Evolutionary conservation across 2,888 invertebrate species (phyloP).

Genomic region (Pharmacophagus antenor): DNA sequence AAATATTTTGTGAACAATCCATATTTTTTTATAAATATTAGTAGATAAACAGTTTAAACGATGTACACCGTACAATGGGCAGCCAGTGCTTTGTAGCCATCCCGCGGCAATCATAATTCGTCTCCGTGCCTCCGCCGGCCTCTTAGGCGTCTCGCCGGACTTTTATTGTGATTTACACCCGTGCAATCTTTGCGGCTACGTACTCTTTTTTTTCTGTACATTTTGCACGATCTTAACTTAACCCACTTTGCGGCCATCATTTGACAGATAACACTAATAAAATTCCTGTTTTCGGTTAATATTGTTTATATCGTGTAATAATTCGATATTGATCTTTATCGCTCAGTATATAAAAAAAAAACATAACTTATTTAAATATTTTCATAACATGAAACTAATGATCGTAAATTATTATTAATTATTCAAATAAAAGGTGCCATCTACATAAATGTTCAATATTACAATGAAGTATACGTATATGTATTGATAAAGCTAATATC

Average conservation of each 20-base stretch:
- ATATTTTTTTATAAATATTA: neutral
- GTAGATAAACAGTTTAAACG: slow-evolving; percentile 8
- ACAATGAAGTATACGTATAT: slow-evolving; percentile 48
- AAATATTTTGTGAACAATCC: too few relatives aligned
- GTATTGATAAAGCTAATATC: slow-evolving; percentile 68
- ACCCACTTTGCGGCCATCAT: slow-evolving; percentile 24
- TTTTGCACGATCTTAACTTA: slow-evolving; percentile 34
- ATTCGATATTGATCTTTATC: neutral
- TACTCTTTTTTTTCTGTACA: slow-evolving; percentile 30
- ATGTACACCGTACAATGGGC: slow-evolving; percentile 24
- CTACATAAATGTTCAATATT: slow-evolving; percentile 52
- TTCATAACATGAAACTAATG: slow-evolving; percentile 32
- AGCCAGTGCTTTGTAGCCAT: slow-evolving; percentile 50
- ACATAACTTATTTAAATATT: neutral
- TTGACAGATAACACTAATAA: slow-evolving; percentile 26
- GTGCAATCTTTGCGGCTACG: slow-evolving; percentile 49
- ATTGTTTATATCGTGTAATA: neutral
- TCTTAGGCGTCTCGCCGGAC: slow-evolving; percentile 67
- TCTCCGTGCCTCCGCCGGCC: slow-evolving; percentile 54
- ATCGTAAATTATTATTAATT: slow-evolving; percentile 59
- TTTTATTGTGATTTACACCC: slow-evolving; percentile 77
- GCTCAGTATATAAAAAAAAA: neutral
- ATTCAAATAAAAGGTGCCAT: slow-evolving; percentile 59
- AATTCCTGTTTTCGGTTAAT: slow-evolving; percentile 5
- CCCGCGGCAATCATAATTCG: slow-evolving; percentile 65